Evolutionary conservation across 2,888 invertebrate species (phyloP), one percentile per base, ranked within the genome.

Genomic region (Andrena fulva): DNA sequence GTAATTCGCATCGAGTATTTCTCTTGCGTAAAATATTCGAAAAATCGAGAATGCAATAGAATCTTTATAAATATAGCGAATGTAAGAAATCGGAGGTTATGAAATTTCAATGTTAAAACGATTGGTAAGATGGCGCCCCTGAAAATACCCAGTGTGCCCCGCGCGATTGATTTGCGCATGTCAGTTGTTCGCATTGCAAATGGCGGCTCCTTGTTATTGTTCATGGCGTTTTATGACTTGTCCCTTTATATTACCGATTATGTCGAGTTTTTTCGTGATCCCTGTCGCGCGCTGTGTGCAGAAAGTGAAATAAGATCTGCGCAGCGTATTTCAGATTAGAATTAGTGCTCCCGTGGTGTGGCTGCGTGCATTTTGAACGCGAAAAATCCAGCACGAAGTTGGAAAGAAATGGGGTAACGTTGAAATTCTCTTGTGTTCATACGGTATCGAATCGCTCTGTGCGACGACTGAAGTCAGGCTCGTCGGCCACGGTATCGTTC

Each of bases 141-240:
- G 68, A 87, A 56, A 90, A 80, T 89, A 92, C 93, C 92, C 92
- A 92, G 89, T 84, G 85, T 93, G 93, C 93, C 91, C 90, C 92
- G 93, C 93, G 94, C 93, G 92, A 94, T 94, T 94, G 94, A 94
- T 94, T 94, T 94, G 96, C 96, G 96, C 96, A 96, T 96, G 96
- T 96, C 96, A 96, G 95, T 96, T 96, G 96, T 96, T 91, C 92
- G 96, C 96, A 98, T 97, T 98, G 97, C 98, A 98, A 98, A 98
- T 98, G 98, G 98, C 98, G 98, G 97, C 98, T 92, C 97, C 97
- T 98, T 98, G 98, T 98, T 98, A 98, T 98, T 98, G 98, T 98
- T 98, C 97, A 97, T 97, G 97, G 97, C 96, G 97, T 97, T 94
- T 94, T 93, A 93, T 93, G 94, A 94, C 92, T 93, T 93, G 93